Percentiles rank a stretch among this genome's conserved stretches.
phyloP scores from a whole-genome alignment of 2,113 vertebrate species.

The Apodemus speciosus region DNA sequence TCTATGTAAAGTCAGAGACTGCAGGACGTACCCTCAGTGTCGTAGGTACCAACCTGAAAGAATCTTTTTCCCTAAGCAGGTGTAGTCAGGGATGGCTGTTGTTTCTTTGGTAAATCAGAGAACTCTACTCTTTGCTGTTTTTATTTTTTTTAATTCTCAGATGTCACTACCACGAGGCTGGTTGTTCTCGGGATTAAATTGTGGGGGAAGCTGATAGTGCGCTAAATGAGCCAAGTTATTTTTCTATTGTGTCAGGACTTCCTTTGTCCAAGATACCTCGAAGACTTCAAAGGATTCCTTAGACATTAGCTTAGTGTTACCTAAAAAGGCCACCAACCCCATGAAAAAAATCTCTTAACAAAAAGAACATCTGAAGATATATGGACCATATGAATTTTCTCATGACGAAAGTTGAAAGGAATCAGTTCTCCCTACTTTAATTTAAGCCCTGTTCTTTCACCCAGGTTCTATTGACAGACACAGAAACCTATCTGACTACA shows the following conservation, averaged over 20 bases:
- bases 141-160: constrained; percentile 28
- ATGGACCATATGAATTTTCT: background rate
- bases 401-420: background rate
- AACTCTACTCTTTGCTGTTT: background rate
- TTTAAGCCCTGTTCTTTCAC: background rate
- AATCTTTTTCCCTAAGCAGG: background rate
- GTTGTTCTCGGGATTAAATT: constrained; percentile 14
- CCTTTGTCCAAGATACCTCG: background rate
- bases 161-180: background rate
- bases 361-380: constrained; percentile 4
- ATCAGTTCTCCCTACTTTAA: background rate
- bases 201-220: background rate
- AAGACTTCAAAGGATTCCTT: background rate
- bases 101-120: background rate
- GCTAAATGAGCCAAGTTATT: background rate
- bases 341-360: background rate
- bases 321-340: background rate
- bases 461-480: background rate
- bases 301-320: constrained; percentile 11
- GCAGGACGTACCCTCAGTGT: constrained; percentile 42
- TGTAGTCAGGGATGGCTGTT: background rate
- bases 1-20: constrained; percentile 52
- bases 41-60: constrained; percentile 19
- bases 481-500: background rate
- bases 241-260: constrained; percentile 24